phyloP scores from a whole-genome alignment of 2,113 vertebrate species.

The Laticauda colubrina region DNA sequence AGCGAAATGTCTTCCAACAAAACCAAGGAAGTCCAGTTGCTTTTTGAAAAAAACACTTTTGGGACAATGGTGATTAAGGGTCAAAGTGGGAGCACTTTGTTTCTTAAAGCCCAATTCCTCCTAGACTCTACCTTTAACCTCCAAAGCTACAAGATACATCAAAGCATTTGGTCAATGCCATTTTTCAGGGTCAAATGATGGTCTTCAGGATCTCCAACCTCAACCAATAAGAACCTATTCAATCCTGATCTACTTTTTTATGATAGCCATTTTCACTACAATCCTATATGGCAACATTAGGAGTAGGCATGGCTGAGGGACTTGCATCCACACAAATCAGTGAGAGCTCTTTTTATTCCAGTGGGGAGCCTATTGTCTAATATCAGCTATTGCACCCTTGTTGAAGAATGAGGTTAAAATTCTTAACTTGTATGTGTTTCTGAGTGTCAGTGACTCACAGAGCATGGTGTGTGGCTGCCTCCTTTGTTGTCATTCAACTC shows the following conservation, averaged over 20 bases:
- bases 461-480: background rate
- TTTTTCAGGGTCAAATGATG: background rate
- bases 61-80: background rate
- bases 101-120: background rate
- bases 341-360: background rate
- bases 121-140: background rate
- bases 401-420: background rate
- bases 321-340: background rate
- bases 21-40: background rate
- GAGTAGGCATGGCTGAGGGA: background rate
- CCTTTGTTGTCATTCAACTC: slow-evolving; percentile 21
- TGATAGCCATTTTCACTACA: background rate
- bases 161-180: background rate
- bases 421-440: background rate
- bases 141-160: background rate
- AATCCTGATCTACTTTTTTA: background rate
- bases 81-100: background rate
- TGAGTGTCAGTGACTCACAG: background rate
- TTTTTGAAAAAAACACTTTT: background rate
- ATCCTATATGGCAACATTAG: background rate
- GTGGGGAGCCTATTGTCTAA: slow-evolving; percentile 1
- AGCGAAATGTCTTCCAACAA: background rate
- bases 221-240: background rate
- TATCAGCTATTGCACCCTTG: background rate
- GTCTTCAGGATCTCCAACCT: background rate